Evolutionary conservation across 2,113 vertebrate genomes (phyloP).

Genomic region (Rattus rattus): DNA sequence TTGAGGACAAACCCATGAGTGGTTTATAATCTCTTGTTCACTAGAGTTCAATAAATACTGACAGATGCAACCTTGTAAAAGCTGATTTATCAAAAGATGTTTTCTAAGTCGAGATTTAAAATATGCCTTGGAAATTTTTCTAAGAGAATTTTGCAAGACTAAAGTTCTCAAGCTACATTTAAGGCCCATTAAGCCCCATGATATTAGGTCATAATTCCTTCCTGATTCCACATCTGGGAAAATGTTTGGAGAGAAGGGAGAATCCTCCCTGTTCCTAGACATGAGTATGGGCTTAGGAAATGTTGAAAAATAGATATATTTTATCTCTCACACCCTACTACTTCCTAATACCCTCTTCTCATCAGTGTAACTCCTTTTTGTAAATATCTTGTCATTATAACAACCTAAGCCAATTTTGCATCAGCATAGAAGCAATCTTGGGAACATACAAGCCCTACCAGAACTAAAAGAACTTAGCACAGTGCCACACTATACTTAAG

Average conservation of each 20-base stretch:
- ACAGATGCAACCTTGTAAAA: constrained; percentile 63
- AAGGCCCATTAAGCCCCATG: constrained; percentile 23
- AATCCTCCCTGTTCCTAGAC: neutral
- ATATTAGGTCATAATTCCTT: constrained; percentile 54
- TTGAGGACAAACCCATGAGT: constrained; percentile 29
- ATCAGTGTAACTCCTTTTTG: neutral
- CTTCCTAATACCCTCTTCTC: neutral
- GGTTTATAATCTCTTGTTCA: neutral
- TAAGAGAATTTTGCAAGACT: constrained; percentile 41
- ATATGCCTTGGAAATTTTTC: constrained; percentile 37
- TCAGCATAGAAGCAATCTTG: no score
- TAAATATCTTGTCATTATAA: neutral
- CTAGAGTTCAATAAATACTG: constrained; percentile 28
- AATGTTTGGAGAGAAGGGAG: neutral
- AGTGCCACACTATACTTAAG: no score
- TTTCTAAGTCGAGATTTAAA: constrained; percentile 56
- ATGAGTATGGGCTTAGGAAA: neutral
- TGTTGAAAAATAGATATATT: neutral
- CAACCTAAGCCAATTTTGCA: neutral
- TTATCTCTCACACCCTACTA: neutral
- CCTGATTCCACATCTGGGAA: constrained; percentile 47
- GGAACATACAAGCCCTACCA: no score
- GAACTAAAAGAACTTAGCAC: no score
- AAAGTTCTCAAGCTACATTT: constrained; percentile 51
- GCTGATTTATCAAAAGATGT: constrained; percentile 23